Percentiles rank a stretch among this genome's conserved stretches.
Evolutionary conservation across 2,113 vertebrate genomes (phyloP).

Genomic region (Orientallactaga bullata): DNA sequence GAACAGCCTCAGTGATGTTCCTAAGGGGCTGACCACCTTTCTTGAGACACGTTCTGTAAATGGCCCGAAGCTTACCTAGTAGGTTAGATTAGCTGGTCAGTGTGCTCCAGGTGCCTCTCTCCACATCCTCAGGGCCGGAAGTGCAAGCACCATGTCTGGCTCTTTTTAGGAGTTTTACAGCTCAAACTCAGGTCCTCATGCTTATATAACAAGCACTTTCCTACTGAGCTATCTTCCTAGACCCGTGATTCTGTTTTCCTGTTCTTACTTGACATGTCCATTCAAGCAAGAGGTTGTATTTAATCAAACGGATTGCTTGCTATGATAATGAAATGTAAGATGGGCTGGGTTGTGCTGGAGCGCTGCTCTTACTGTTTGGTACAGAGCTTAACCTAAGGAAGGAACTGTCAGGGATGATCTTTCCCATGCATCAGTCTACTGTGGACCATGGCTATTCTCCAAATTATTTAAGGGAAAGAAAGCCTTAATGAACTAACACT

Average conservation of each 20-base stretch:
- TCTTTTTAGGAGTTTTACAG: too few species aligned
- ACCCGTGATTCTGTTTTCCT: neutral
- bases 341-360: neutral
- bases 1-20: too few species aligned
- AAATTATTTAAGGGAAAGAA: conserved; percentile 61
- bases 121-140: too few species aligned
- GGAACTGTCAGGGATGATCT: conserved; percentile 34
- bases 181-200: too few species aligned
- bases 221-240: too few species aligned
- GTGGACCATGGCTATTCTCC: conserved; percentile 54
- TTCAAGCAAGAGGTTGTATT: neutral
- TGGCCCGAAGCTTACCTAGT: too few species aligned
- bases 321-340: conserved; percentile 8
- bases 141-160: too few species aligned
- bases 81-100: too few species aligned
- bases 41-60: too few species aligned
- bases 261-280: neutral
- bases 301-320: conserved; percentile 23
- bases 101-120: too few species aligned
- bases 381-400: conserved; percentile 36
- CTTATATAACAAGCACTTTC: too few species aligned
- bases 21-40: too few species aligned
- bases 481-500: conserved; percentile 50
- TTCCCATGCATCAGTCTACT: conserved; percentile 60
- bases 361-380: conserved; percentile 10